Base-by-base conservation (phyloP, 1,140 invertebrate genomes). In the Eubasilissa regina region DNA sequence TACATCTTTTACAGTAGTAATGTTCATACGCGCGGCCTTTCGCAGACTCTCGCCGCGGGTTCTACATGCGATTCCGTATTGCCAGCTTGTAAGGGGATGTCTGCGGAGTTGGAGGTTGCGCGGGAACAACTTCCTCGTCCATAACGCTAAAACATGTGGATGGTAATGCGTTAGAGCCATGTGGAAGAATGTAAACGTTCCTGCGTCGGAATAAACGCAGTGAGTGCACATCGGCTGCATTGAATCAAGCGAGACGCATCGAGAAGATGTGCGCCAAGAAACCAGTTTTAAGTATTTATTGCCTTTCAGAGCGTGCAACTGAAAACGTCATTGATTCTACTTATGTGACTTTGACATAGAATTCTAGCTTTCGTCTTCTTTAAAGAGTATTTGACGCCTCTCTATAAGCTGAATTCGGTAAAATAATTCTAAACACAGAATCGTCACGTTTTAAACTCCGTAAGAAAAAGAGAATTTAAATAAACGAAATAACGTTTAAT, bases 221-320 rank as follows among this genome's bases (percentile, higher is more conserved):
- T 72, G 77, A 77, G 72, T 72, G 77, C 77, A 76, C 64, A 21
- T 72, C 77, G 48, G 19, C 66, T 79, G 74, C 73, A 81, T 79
- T 81, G 80, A 81, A 78, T 81, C 77, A 81, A 78, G 76, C 80
- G 77, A 75, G 80, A 81, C 80, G 80, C 80, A 76, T 79, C 77
- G 75, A 78, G 77, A 35, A 81, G 80, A 81, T 81, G 80, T 56
- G 80, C 80, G 64, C 73, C 25, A 70, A 10, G 66, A 78, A 81
- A 81, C 80, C 77, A 58, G 80, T 81, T 81, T 75, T 70, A 58
- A 66, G 51, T 64, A 64, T 64, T 64, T 68, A 51, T 79, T 58
- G 55, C 80, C 80, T 78, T 81, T 76, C 77, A 62, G 48, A 79
- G 70, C 53, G 55, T 48, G 56, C 35, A 64, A 25, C 35, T 64